Percentiles rank a stretch among this genome's conserved stretches.
These are phyloP conservation scores for Actenoides hombroni DNA, from an alignment of 2,113 vertebrate species.

Conservation along the genomic window DNA sequence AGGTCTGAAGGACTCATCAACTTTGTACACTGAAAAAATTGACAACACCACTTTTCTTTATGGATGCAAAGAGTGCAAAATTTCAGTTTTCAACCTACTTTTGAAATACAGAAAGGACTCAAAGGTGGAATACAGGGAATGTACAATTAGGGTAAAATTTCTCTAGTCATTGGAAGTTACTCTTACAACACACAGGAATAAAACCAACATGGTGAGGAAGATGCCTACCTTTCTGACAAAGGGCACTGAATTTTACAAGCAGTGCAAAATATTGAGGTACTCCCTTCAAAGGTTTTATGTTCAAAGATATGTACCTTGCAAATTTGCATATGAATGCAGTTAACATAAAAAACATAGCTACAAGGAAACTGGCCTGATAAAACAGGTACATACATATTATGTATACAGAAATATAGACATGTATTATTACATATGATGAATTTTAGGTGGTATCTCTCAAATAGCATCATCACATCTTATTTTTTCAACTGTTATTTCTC, in stretches of 20 bases:
- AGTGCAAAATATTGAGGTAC: neutral
- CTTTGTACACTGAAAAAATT: neutral
- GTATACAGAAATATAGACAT: neutral
- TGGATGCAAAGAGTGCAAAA: neutral
- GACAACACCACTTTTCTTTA: conserved; percentile 67
- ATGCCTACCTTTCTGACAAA: neutral
- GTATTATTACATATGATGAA: neutral
- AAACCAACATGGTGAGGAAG: neutral
- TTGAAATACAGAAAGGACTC: conserved; percentile 3
- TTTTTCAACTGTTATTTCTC: neutral
- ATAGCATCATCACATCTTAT: neutral
- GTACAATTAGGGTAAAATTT: conserved; percentile 26
- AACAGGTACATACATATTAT: neutral
- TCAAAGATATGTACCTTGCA: neutral
- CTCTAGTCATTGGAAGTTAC: neutral
- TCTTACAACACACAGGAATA: neutral
- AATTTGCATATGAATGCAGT: neutral
- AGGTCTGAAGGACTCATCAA: neutral
- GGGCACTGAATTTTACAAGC: neutral
- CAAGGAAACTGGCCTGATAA: neutral
- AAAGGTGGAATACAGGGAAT: conserved; percentile 17
- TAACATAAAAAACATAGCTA: neutral
- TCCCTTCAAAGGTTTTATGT: neutral
- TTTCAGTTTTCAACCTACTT: neutral
- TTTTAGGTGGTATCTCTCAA: neutral